Base-by-base conservation (phyloP, 1,140 invertebrate genomes). In the Rhopalosiphum maidis region DNA sequence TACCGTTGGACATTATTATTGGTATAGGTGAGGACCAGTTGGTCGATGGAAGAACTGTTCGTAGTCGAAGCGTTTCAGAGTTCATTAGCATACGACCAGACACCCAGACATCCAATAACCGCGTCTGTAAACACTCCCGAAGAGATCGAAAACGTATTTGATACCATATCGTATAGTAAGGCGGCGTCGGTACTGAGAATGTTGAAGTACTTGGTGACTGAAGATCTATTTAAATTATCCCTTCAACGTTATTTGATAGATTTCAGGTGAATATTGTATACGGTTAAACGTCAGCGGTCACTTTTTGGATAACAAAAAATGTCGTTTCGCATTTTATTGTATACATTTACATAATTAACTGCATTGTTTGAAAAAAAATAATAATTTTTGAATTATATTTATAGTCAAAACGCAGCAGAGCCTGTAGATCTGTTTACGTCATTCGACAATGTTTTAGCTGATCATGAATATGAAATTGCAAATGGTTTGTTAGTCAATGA, bases 101-200 rank as follows among this genome's bases (percentile, higher is more conserved):
- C 23, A 4, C 35, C 46, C 37, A 43, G 77, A 86, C 91, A 93
- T 93, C 68, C 91, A 6, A 85, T 93, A n/a, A 93, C 77, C 3
- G 0, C 91, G 15, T 51, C 35, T 6, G 91, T 93, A 21, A 93
- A 93, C 0, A 93, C 68, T 41, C 30, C 82, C 0, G 22, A 83
- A 55, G 91, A 93, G 55, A 93, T 86, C 2, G 11, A 43, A 5
- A 6, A 11, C 3, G 6, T 86, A 41, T 93, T 93, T 37, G 82
- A 93, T 21, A 43, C 5, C 9, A 93, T 93, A 83, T 15, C 77
- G 21, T 93, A 93, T 37, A 51, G 21, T 2, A 93, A 93, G 7
- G 91, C 90, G 9, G 90, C 90, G 15, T 91, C 55, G 1, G 90
- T 91, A 18, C 2, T 91, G 11, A 91, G 90, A 77, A 91, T 91